phyloP scores from a whole-genome alignment of 2,888 invertebrate genomes.

The Biston stratarius region DNA sequence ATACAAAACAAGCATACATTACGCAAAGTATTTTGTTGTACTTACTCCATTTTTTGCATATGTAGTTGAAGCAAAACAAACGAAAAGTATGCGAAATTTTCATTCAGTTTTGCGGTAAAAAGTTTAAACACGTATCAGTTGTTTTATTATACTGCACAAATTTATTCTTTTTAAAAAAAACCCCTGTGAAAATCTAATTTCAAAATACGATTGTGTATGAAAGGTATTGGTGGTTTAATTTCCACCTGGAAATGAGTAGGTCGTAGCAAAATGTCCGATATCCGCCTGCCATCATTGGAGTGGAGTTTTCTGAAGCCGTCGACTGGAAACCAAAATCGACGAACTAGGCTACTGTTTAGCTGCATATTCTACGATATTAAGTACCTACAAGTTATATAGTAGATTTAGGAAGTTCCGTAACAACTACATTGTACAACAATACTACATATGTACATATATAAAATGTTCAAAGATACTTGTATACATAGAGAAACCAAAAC shows the following conservation, averaged over 20 bases:
- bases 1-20: slow-evolving; percentile 6
- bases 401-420: slow-evolving; percentile 31
- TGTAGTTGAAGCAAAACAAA: slow-evolving; percentile 11
- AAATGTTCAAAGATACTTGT: too few species aligned
- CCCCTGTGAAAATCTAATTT: not conserved
- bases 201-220: not conserved
- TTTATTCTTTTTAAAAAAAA: not conserved
- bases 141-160: not conserved
- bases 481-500: slow-evolving; percentile 2
- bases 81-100: slow-evolving; percentile 3
- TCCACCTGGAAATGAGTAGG: slow-evolving; percentile 59
- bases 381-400: not conserved
- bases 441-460: not conserved
- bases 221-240: slow-evolving; percentile 52
- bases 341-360: slow-evolving; percentile 3
- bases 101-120: not conserved
- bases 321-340: slow-evolving; percentile 21
- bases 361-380: not conserved
- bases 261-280: slow-evolving; percentile 56
- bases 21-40: slow-evolving; percentile 9
- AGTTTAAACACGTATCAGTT: not conserved
- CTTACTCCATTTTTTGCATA: slow-evolving; percentile 16
- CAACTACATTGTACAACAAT: slow-evolving; percentile 8
- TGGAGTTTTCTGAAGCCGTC: slow-evolving; percentile 42
- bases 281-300: slow-evolving; percentile 55